Conservation (phyloP, 2,888 invertebrate species). For the Pardosa pseudoannulata region DNA sequence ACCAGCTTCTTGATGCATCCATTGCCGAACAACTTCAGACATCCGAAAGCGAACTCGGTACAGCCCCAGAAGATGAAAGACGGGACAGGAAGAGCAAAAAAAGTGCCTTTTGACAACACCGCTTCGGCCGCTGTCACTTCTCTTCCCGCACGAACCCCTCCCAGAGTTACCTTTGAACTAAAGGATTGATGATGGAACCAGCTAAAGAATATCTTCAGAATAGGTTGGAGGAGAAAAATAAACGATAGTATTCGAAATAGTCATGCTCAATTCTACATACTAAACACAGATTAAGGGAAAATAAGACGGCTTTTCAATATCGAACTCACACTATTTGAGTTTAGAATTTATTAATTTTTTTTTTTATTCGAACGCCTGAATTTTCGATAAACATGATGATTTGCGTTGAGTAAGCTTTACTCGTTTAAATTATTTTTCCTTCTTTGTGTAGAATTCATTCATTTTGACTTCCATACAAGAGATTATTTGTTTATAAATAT, state of each 20-base stretch:
- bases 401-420: too few species aligned
- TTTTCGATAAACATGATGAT: too few species aligned
- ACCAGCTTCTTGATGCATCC: conserved; percentile 26
- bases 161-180: conserved; percentile 34
- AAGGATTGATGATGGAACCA: conserved; percentile 25
- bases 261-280: background rate
- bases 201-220: background rate
- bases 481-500: too few species aligned
- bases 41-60: conserved; percentile 23
- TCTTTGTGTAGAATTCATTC: too few species aligned
- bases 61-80: background rate
- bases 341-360: too few species aligned
- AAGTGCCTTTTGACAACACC: conserved; percentile 19
- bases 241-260: background rate
- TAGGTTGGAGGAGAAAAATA: background rate
- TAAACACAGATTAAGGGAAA: too few species aligned
- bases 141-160: conserved; percentile 23
- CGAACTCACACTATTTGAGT: too few species aligned
- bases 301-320: too few species aligned
- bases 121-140: conserved; percentile 13
- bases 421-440: too few species aligned
- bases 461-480: too few species aligned
- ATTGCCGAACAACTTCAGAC: conserved; percentile 8
- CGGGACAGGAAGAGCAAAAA: background rate
- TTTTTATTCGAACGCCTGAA: too few species aligned